Percentiles rank a stretch among this genome's conserved stretches.
phyloP scores from a whole-genome alignment of 2,888 invertebrate genomes.

The Amphipyra tragopoginis region DNA sequence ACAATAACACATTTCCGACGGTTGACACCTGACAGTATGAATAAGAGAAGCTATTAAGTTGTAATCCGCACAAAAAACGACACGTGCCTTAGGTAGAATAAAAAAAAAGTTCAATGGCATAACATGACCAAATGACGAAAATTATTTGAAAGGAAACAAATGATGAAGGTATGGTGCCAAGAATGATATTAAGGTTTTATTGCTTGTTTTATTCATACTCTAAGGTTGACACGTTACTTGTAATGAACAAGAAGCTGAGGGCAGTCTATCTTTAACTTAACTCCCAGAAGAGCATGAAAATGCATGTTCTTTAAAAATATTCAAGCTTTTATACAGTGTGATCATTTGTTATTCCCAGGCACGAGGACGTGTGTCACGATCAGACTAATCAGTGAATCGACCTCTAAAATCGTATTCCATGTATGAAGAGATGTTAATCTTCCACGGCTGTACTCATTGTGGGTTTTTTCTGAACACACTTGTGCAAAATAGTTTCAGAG shows the following conservation, averaged over 20 bases:
- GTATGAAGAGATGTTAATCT: constrained; percentile 56
- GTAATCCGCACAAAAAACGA: neutral
- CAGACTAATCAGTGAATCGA: constrained; percentile 55
- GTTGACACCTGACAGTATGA: constrained; percentile 20
- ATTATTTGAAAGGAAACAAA: too few species aligned
- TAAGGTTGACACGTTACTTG: constrained; percentile 16
- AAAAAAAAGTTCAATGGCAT: too few species aligned
- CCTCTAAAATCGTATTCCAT: constrained; percentile 53
- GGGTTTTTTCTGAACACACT: constrained; percentile 23
- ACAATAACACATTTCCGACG: constrained; percentile 44
- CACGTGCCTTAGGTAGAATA: too few species aligned
- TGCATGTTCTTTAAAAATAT: constrained; percentile 43
- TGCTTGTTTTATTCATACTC: constrained; percentile 26
- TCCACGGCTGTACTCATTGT: constrained; percentile 32
- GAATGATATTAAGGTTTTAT: constrained; percentile 5
- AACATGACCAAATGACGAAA: too few species aligned
- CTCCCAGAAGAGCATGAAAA: constrained; percentile 41
- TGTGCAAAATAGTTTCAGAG: constrained; percentile 32
- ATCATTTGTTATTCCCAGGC: constrained; percentile 39
- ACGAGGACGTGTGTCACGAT: constrained; percentile 54
- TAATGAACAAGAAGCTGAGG: constrained; percentile 20
- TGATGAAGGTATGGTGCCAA: neutral
- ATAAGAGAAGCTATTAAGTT: constrained; percentile 10
- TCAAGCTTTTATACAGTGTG: constrained; percentile 31
- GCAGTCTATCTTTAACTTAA: constrained; percentile 31